Percentiles rank a stretch among this genome's conserved stretches.
phyloP scores from a whole-genome alignment of 2,113 vertebrate species.

The Stercorarius parasiticus region DNA sequence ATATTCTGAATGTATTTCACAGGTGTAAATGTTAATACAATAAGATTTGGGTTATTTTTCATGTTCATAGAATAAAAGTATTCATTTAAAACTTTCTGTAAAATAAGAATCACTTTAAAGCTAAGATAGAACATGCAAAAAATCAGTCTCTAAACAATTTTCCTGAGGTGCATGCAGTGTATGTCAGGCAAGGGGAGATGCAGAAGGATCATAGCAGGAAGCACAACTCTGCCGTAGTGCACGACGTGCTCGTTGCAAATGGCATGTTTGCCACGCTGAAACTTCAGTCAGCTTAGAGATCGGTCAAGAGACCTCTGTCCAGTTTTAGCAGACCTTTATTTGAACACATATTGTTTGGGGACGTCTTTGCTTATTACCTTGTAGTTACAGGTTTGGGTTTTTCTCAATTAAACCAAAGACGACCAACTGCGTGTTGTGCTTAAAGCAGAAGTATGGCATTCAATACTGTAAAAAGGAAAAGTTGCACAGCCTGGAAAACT shows the following conservation, averaged over 20 bases:
- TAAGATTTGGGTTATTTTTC: neutral
- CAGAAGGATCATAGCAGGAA: neutral
- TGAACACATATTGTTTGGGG: neutral
- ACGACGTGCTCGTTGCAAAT: neutral
- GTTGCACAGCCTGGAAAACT: neutral
- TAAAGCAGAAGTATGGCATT: neutral
- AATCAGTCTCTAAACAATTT: neutral
- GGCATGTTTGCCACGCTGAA: neutral
- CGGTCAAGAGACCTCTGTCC: neutral
- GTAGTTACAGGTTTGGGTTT: neutral
- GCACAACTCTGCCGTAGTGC: neutral
- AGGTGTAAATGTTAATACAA: neutral
- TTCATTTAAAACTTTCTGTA: neutral
- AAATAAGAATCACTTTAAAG: neutral
- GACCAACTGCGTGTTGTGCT: accelerated
- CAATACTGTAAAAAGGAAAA: neutral
- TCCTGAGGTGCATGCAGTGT: too few relatives aligned
- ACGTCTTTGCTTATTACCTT: neutral
- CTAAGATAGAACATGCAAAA: neutral
- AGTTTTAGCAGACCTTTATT: neutral
- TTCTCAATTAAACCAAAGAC: neutral
- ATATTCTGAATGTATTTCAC: neutral
- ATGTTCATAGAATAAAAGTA: neutral
- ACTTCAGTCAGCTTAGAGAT: neutral
- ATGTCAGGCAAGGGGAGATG: neutral